Percentiles rank a stretch among this genome's conserved stretches.
These are phyloP conservation scores for Boulengeromyrus knoepffleri DNA, from an alignment of 2,113 vertebrate species.

Conservation along the genomic window DNA sequence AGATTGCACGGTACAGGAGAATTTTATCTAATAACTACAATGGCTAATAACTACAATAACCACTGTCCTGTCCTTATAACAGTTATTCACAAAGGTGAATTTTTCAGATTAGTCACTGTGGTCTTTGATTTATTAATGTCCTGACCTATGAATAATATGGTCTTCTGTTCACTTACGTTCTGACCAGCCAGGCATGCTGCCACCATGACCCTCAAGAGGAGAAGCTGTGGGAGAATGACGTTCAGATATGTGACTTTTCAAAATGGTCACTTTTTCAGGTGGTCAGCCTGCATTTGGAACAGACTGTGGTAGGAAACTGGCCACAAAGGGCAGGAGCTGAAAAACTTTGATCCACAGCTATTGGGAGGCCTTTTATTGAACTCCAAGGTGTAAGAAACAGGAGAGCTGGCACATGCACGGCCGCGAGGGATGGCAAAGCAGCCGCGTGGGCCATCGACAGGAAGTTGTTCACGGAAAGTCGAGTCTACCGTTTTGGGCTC, in stretches of 20 bases:
- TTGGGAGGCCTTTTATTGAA: not conserved
- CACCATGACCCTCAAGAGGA: not conserved
- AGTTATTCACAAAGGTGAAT: not conserved
- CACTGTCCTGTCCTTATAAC: not conserved
- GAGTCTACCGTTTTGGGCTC: not conserved
- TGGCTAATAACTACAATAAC: not conserved
- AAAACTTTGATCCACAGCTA: not conserved
- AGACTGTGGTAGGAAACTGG: not conserved
- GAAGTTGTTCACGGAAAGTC: not conserved
- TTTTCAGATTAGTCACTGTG: not conserved
- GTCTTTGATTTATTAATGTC: not conserved
- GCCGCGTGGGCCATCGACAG: not conserved
- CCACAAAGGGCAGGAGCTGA: not conserved
- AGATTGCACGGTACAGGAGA: not conserved
- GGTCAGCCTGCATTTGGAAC: not conserved
- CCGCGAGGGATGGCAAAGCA: not conserved
- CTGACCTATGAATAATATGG: not conserved
- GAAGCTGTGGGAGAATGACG: not conserved
- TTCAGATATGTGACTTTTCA: not conserved
- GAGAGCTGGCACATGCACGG: not conserved
- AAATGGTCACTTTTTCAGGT: not conserved
- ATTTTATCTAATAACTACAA: not conserved
- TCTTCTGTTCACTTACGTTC: not conserved
- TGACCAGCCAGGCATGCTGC: not conserved
- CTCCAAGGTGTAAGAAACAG: not conserved